phyloP scores from a whole-genome alignment of 2,888 invertebrate species.

The Drosophila pseudotalamancana region DNA sequence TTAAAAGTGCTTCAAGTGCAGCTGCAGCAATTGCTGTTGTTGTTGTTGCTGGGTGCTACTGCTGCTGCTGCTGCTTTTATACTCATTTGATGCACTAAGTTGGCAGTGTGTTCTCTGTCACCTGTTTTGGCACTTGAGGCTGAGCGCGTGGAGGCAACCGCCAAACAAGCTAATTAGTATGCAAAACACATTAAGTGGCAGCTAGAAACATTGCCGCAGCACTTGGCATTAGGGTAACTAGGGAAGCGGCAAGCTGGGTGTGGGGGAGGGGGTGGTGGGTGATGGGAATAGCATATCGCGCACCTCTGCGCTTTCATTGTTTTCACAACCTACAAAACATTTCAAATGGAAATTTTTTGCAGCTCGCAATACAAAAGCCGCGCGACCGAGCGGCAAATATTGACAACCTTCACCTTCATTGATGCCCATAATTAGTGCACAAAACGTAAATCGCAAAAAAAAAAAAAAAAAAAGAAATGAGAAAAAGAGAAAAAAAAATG shows the following conservation, averaged over 20 bases:
- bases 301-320: conserved; percentile 42
- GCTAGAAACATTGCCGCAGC: conserved; percentile 62
- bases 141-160: conserved; percentile 44
- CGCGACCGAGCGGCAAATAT: conserved; percentile 60
- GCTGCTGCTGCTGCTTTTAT: conserved; percentile 17
- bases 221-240: conserved; percentile 27
- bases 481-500: not conserved
- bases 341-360: conserved; percentile 62
- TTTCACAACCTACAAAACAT: conserved; percentile 68
- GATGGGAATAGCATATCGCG: conserved; percentile 7
- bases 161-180: conserved; percentile 77
- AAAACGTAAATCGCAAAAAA: conserved; percentile 34
- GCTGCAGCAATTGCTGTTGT: conserved; percentile 24
- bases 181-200: conserved; percentile 77
- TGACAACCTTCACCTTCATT: conserved; percentile 79
- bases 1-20: conserved; percentile 65
- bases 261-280: not conserved
- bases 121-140: conserved; percentile 68
- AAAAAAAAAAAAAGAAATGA: conserved; percentile 1
- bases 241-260: conserved; percentile 3
- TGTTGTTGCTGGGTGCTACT: conserved; percentile 20
- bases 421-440: conserved; percentile 69
- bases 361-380: conserved; percentile 26
- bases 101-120: conserved; percentile 59
- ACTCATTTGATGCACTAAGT: conserved; percentile 54